phyloP scores from a whole-genome alignment of 2,888 invertebrate species.

The Trichacis sp. region DNA sequence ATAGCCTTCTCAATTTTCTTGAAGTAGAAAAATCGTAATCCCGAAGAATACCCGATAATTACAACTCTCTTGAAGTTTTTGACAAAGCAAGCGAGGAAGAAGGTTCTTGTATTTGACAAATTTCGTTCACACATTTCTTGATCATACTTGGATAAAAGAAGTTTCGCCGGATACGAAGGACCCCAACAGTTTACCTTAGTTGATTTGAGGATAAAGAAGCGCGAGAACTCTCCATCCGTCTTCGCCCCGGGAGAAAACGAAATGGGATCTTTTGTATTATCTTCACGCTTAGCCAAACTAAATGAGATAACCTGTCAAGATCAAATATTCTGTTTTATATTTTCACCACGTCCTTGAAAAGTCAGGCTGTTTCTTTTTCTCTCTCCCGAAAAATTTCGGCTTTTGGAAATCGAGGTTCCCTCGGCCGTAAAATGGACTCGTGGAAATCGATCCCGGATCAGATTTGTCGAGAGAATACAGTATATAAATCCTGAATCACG shows the following conservation, averaged over 20 bases:
- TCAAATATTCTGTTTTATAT: slow-evolving; percentile 4
- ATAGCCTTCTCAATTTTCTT: too few species aligned
- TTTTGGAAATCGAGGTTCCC: neutral
- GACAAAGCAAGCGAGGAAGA: too few species aligned
- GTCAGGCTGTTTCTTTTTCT: neutral
- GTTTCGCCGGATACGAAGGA: neutral
- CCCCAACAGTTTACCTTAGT: neutral
- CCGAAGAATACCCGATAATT: too few species aligned
- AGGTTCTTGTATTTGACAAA: neutral
- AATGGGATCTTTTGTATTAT: slow-evolving; percentile 6
- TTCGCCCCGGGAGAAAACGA: neutral
- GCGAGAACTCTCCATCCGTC: slow-evolving; percentile 6
- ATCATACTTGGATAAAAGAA: neutral
- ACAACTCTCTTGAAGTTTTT: too few species aligned
- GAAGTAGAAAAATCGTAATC: too few species aligned
- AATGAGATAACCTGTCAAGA: slow-evolving; percentile 4
- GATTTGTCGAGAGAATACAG: neutral
- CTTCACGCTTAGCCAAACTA: neutral
- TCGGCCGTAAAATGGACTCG: neutral
- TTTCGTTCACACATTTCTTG: slow-evolving; percentile 2
- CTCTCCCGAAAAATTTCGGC: neutral
- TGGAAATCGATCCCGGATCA: neutral
- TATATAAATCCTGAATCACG: neutral
- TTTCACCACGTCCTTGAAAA: neutral
- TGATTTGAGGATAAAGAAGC: slow-evolving; percentile 2